phyloP scores from a whole-genome alignment of 2,113 vertebrate genomes.

The Alaudala cheleensis region DNA sequence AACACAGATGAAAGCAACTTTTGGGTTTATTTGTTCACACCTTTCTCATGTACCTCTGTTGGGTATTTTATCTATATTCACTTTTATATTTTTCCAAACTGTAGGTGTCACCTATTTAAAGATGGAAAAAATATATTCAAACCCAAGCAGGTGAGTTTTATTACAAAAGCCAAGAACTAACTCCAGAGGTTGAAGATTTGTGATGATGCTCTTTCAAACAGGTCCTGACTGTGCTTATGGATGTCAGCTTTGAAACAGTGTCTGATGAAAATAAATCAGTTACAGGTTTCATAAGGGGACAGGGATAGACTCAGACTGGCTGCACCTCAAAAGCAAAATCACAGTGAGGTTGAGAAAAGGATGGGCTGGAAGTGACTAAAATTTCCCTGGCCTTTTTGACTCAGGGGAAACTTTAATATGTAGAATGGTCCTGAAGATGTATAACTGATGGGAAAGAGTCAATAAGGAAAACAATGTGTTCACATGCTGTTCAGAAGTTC shows the following conservation, averaged over 20 bases:
- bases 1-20: neutral
- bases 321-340: neutral
- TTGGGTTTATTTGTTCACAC: neutral
- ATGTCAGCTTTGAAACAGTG: neutral
- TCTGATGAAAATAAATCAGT: neutral
- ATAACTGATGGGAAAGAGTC: neutral
- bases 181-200: neutral
- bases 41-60: neutral
- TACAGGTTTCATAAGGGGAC: neutral
- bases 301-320: neutral
- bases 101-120: neutral
- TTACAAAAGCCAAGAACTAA: neutral
- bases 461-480: neutral
- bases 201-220: neutral
- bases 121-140: neutral
- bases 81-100: conserved; percentile 29
- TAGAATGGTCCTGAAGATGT: neutral
- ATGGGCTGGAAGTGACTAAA: neutral
- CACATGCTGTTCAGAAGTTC: neutral
- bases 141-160: neutral
- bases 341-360: neutral
- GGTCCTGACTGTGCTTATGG: neutral
- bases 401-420: neutral
- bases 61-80: conserved; percentile 29
- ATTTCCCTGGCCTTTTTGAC: neutral